phyloP scores from a whole-genome alignment of 2,113 vertebrate genomes.

The Mobula hypostoma region DNA sequence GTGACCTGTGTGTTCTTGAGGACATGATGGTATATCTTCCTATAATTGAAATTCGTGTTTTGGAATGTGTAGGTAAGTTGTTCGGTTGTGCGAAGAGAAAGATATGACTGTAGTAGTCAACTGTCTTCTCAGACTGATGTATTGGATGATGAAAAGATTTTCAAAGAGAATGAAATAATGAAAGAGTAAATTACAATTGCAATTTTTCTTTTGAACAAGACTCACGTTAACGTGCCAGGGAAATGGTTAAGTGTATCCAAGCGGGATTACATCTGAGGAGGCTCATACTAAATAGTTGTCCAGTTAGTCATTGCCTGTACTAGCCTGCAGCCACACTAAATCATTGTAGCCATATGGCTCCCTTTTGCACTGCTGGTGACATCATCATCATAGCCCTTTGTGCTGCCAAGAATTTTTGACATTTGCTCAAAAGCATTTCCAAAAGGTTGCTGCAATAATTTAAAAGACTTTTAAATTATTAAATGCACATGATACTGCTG shows the following conservation, averaged over 20 bases:
- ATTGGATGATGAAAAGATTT: background rate
- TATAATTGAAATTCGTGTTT: constrained; percentile 85
- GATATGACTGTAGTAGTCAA: background rate
- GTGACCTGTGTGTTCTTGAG: constrained; percentile 89
- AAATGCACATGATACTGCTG: no score
- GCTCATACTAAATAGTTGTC: no score
- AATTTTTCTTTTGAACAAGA: background rate
- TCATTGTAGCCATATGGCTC: no score
- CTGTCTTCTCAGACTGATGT: background rate
- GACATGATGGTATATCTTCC: constrained; percentile 87
- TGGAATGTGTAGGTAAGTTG: constrained; percentile 82
- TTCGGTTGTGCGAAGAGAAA: background rate
- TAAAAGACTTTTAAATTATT: no score
- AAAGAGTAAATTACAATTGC: background rate
- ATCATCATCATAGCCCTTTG: no score
- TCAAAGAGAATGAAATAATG: background rate
- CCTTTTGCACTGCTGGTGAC: no score
- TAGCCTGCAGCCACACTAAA: no score
- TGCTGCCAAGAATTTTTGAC: no score
- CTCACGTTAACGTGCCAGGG: background rate
- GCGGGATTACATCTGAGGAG: no score
- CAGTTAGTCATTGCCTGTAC: no score
- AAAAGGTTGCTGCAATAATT: no score
- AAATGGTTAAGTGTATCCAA: background rate
- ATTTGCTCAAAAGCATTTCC: no score